A percentile compares a stretch with the other conserved stretches of the same genome.
Evolutionary conservation across 2,113 vertebrate genomes (phyloP).

Genomic region (Seriola aureovittata): DNA sequence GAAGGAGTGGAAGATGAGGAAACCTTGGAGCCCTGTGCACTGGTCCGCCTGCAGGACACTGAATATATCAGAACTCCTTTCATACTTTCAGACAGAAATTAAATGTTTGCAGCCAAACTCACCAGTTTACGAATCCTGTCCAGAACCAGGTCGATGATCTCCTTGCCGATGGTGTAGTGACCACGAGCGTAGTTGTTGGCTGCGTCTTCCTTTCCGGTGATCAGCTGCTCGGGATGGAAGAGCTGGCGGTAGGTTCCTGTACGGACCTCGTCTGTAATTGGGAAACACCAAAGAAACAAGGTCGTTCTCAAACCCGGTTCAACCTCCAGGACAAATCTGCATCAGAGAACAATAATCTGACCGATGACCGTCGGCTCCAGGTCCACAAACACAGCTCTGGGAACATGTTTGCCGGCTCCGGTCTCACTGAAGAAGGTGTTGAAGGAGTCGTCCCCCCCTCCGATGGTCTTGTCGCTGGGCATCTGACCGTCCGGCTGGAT

Average conservation of each 20-base stretch:
- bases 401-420: conserved; percentile 81
- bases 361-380: conserved; percentile 82
- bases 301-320: background rate
- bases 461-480: conserved; percentile 80
- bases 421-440: conserved; percentile 85
- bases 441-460: conserved; percentile 80
- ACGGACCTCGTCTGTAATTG: conserved; percentile 84
- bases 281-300: background rate
- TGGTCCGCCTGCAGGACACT: conserved; percentile 78
- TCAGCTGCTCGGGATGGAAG: conserved; percentile 89
- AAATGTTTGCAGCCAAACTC: background rate
- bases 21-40: conserved; percentile 85
- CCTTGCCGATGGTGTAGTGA: conserved; percentile 81
- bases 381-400: conserved; percentile 79
- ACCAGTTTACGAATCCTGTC: conserved; percentile 80
- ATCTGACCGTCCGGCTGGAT: conserved; percentile 84
- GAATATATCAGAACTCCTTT: background rate
- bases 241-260: conserved; percentile 88
- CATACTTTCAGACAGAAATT: background rate
- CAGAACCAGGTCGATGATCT: conserved; percentile 79
- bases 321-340: background rate
- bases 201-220: conserved; percentile 89
- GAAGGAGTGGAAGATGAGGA: conserved; percentile 83
- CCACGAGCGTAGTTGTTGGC: conserved; percentile 90
- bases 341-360: conserved; percentile 19